Conservation (phyloP, 1,140 invertebrate genomes). For the Pogonomyrmex californicus region DNA sequence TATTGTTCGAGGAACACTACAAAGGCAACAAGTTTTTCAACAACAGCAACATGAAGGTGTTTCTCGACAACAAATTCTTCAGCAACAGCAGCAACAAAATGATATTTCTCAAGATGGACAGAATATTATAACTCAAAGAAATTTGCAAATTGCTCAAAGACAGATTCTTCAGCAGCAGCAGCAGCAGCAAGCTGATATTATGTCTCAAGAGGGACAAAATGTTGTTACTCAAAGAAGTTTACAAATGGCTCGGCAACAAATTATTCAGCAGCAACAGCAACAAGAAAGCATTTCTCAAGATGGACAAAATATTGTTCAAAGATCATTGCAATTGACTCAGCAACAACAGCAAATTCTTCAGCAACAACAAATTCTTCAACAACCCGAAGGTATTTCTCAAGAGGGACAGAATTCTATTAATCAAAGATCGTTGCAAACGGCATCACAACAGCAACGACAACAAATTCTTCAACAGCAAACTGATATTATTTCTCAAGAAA, state of each 20-base stretch:
- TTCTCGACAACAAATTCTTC: conserved; percentile 85
- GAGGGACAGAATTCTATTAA: conserved; percentile 80
- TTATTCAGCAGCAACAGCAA: conserved; percentile 82
- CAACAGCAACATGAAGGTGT: conserved; percentile 84
- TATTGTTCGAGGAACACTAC: conserved; percentile 82
- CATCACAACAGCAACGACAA: conserved; percentile 75
- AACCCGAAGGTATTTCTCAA: conserved; percentile 77
- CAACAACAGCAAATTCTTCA: conserved; percentile 62
- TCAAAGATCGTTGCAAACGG: conserved; percentile 81
- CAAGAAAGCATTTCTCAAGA: conserved; percentile 72
- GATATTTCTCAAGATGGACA: conserved; percentile 84
- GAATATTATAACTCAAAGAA: conserved; percentile 74
- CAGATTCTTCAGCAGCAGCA: conserved; percentile 82
- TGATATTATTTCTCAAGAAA: conserved; percentile 81
- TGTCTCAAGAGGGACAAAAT: conserved; percentile 84
- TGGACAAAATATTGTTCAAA: conserved; percentile 78
- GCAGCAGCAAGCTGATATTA: conserved; percentile 77
- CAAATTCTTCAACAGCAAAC: conserved; percentile 72
- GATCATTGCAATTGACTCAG: conserved; percentile 82
- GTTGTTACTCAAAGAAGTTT: conserved; percentile 76
- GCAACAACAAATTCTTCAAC: conserved; percentile 42
- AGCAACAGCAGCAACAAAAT: conserved; percentile 87
- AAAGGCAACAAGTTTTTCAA: conserved; percentile 87
- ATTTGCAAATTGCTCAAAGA: conserved; percentile 77
- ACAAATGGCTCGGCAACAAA: conserved; percentile 81